phyloP scores from a whole-genome alignment of 2,888 invertebrate genomes.

The Lasioglossum calceatum region DNA sequence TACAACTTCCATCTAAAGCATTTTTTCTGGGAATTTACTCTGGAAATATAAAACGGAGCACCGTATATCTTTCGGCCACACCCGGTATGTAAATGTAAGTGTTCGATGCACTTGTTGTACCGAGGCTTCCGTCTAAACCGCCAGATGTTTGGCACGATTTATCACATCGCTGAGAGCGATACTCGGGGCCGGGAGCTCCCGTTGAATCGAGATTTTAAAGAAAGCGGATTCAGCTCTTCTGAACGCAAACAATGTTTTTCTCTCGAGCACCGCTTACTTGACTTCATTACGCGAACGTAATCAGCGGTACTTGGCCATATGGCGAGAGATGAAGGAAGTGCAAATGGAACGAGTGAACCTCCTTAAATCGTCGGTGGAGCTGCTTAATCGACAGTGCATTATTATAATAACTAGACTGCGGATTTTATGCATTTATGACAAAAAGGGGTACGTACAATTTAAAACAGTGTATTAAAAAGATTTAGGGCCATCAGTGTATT shows the following conservation, averaged over 20 bases:
- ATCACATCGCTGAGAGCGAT: background rate
- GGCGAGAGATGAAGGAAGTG: background rate
- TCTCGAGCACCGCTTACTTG: background rate
- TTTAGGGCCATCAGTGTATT: too few relatives aligned
- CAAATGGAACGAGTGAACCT: background rate
- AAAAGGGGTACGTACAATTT: too few relatives aligned
- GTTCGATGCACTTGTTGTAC: background rate
- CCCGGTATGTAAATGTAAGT: background rate
- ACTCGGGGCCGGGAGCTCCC: background rate
- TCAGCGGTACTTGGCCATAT: background rate
- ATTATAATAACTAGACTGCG: too few relatives aligned
- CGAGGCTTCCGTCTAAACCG: background rate
- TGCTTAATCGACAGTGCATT: background rate
- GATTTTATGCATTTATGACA: too few relatives aligned
- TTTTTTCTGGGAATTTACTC: background rate
- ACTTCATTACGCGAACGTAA: background rate
- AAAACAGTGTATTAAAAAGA: too few relatives aligned
- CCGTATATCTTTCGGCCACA: background rate
- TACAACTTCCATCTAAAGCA: background rate
- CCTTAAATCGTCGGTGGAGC: background rate
- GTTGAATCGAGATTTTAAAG: background rate
- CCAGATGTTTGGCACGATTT: constrained; percentile 4
- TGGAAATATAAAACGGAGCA: background rate
- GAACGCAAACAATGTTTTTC: background rate
- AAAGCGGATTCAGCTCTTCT: background rate